Evolutionary conservation across 1,140 invertebrate species (phyloP).

Genomic region (Aphidius ervi): DNA sequence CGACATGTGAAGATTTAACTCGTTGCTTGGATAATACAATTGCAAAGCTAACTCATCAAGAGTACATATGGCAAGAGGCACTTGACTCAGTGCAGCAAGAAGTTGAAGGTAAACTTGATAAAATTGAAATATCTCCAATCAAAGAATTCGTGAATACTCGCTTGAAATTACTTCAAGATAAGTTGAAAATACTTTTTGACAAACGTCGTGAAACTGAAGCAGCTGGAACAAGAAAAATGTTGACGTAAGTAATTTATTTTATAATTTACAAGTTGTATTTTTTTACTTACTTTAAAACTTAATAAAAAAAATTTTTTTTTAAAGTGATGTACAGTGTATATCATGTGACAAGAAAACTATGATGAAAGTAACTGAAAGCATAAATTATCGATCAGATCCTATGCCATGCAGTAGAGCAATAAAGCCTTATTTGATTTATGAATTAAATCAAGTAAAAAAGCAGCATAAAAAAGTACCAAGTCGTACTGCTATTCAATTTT

Average conservation of each 20-base stretch:
- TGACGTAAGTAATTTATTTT: conserved; percentile 46
- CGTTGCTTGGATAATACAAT: conserved; percentile 61
- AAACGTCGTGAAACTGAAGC: conserved; percentile 62
- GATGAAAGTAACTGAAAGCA: conserved; percentile 60
- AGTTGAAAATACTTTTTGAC: conserved; percentile 56
- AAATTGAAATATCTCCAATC: conserved; percentile 62
- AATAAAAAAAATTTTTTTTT: conserved; percentile 15
- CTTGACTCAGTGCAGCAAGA: conserved; percentile 64
- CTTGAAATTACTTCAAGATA: conserved; percentile 60
- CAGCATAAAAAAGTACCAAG: conserved; percentile 49
- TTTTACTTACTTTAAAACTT: conserved; percentile 2
- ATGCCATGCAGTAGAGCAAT: conserved; percentile 52
- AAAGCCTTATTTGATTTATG: conserved; percentile 64
- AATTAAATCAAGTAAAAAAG: conserved; percentile 61
- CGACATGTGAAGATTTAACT: conserved; percentile 61
- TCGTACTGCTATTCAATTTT: conserved; percentile 46
- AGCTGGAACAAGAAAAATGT: conserved; percentile 63
- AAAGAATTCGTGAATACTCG: conserved; percentile 63
- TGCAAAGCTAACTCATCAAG: conserved; percentile 59
- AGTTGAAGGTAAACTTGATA: conserved; percentile 64
- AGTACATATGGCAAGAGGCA: conserved; percentile 45
- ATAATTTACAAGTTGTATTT: background rate
- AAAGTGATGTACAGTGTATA: conserved; percentile 66
- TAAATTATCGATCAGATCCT: conserved; percentile 45
- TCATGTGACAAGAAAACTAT: conserved; percentile 68